These are phyloP conservation scores for Orthosia cruda DNA, from an alignment of 2,888 invertebrate genomes.

Conservation along the genomic window DNA sequence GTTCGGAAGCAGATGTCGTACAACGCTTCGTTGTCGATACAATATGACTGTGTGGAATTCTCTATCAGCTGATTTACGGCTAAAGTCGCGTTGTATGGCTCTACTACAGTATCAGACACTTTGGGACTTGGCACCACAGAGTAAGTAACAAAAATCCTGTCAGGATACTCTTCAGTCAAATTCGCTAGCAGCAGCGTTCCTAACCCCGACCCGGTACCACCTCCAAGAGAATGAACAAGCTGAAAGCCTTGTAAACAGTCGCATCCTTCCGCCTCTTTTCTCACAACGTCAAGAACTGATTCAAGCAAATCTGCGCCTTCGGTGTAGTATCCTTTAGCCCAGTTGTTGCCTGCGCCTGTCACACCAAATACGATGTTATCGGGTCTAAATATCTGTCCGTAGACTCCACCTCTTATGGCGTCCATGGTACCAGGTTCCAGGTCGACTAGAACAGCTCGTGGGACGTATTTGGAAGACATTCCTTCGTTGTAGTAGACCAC, in stretches of 20 bases:
- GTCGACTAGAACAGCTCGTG: constrained; percentile 84
- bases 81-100: constrained; percentile 94
- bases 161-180: constrained; percentile 94
- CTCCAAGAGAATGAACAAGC: constrained; percentile 93
- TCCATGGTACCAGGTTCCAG: constrained; percentile 91
- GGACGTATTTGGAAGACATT: constrained; percentile 81
- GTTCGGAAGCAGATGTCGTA: constrained; percentile 96
- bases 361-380: constrained; percentile 94
- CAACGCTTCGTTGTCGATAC: constrained; percentile 95
- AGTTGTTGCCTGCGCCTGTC: constrained; percentile 92
- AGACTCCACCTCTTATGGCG: constrained; percentile 92
- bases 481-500: constrained; percentile 95
- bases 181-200: constrained; percentile 94
- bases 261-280: constrained; percentile 93
- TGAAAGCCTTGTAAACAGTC: constrained; percentile 94
- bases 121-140: constrained; percentile 94
- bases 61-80: constrained; percentile 93
- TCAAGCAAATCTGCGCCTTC: constrained; percentile 93
- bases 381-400: constrained; percentile 93
- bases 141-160: constrained; percentile 93
- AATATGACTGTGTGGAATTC: constrained; percentile 92
- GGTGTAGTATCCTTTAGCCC: constrained; percentile 93
- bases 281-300: constrained; percentile 90
- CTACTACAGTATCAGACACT: constrained; percentile 94
- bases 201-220: constrained; percentile 95